Evolutionary conservation across 64 coral and sea anemone genomes (phyloP).

Genomic region (Acropora tenuis): DNA sequence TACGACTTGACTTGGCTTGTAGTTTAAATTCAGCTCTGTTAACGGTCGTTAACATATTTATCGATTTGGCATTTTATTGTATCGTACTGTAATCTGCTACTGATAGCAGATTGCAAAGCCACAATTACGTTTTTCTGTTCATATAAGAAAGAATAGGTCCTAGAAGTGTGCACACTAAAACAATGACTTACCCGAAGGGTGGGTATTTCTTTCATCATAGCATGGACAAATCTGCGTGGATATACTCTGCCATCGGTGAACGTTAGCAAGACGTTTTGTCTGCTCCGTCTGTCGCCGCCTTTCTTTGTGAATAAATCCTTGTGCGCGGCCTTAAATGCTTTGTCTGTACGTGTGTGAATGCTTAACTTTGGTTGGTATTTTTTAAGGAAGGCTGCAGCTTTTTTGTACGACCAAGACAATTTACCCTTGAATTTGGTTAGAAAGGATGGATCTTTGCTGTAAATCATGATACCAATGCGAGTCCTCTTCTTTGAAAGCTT

Average conservation of each 20-base stretch:
- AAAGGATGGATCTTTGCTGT: not conserved
- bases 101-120: too few relatives aligned
- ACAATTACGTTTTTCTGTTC: too few relatives aligned
- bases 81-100: too few relatives aligned
- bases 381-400: not conserved
- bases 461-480: not conserved
- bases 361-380: not conserved
- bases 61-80: too few relatives aligned
- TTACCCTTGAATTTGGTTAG: not conserved
- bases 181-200: not conserved
- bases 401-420: not conserved
- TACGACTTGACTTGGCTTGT: too few relatives aligned
- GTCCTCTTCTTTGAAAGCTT: not conserved
- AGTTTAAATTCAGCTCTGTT: too few relatives aligned
- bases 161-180: not conserved
- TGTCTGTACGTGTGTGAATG: not conserved
- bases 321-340: not conserved
- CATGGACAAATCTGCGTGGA: not conserved
- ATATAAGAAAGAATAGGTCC: too few relatives aligned
- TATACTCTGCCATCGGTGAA: slow-evolving; percentile 17
- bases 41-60: too few relatives aligned
- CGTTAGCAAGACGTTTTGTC: slow-evolving; percentile 15
- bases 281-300: not conserved
- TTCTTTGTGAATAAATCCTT: not conserved
- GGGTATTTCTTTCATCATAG: not conserved